phyloP scores from a whole-genome alignment of 2,113 vertebrate species.

The Meles meles region DNA sequence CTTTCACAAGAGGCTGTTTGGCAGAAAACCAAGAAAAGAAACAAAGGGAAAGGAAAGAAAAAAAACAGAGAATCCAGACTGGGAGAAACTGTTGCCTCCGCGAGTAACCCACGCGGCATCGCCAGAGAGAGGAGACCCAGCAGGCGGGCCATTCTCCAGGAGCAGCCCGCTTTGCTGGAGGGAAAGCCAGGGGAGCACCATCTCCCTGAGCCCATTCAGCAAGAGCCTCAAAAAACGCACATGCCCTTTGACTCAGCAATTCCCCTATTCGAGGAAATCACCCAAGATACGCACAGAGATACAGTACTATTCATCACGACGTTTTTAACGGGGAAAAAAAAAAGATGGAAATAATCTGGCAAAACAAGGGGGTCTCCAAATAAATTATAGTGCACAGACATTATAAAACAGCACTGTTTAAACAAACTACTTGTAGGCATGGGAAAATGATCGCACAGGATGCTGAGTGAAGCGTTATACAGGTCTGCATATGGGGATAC shows the following conservation, averaged over 20 bases:
- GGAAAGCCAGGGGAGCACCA: no score
- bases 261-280: not conserved
- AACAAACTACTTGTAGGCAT: not conserved
- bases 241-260: not conserved
- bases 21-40: conserved; percentile 87
- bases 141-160: not conserved
- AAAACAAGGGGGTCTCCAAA: not conserved
- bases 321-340: not conserved
- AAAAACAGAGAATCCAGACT: conserved; percentile 79
- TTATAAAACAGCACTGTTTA: not conserved
- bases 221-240: not conserved
- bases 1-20: conserved; percentile 88
- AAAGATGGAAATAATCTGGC: not conserved
- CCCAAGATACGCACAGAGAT: not conserved
- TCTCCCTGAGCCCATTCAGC: not conserved
- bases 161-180: not conserved
- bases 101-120: conserved; percentile 68
- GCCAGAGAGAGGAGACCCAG: not conserved
- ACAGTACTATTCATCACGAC: not conserved
- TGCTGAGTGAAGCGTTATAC: not conserved
- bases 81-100: conserved; percentile 79
- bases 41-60: conserved; percentile 81
- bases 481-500: not conserved
- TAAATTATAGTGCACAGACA: not conserved
- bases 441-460: not conserved